These are phyloP conservation scores for Deladenus siricidicola DNA, from an alignment of 2,888 invertebrate species.

Conservation along the genomic window DNA sequence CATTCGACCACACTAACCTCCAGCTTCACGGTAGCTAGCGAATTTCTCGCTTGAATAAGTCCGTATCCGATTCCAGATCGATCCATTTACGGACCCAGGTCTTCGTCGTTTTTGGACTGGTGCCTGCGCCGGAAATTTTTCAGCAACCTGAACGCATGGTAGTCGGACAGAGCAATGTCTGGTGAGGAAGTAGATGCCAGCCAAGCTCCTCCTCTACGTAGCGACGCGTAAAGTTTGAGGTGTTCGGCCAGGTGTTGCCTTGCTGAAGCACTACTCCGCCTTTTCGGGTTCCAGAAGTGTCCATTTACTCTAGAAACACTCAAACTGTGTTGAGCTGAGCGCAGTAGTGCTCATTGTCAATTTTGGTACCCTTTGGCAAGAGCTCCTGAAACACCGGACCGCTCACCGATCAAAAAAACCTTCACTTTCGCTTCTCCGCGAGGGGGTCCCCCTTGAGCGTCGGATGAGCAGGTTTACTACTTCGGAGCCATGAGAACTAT, in stretches of 20 bases:
- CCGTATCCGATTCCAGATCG: neutral
- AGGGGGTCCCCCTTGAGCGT: neutral
- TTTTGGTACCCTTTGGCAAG: neutral
- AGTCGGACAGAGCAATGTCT: neutral
- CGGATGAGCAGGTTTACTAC: neutral
- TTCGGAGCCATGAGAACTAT: neutral
- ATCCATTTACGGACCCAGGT: neutral
- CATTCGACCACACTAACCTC: too few species aligned
- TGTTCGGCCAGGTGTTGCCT: neutral
- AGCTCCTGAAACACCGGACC: neutral
- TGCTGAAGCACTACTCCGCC: neutral
- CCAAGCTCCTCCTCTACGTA: neutral
- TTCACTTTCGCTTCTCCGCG: neutral
- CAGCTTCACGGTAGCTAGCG: neutral
- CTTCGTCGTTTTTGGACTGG: neutral
- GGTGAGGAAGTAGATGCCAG: neutral
- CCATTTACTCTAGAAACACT: neutral
- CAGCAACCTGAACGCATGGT: neutral
- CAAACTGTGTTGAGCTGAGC: neutral
- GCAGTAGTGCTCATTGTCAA: neutral
- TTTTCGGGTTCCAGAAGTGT: neutral
- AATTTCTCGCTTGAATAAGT: neutral
- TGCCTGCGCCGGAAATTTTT: neutral
- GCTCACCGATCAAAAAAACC: neutral
- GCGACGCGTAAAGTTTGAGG: neutral